Percentiles rank a stretch among this genome's conserved stretches.
Evolutionary conservation across 2,113 vertebrate genomes (phyloP).

Genomic region (Dasyprocta punctata): DNA sequence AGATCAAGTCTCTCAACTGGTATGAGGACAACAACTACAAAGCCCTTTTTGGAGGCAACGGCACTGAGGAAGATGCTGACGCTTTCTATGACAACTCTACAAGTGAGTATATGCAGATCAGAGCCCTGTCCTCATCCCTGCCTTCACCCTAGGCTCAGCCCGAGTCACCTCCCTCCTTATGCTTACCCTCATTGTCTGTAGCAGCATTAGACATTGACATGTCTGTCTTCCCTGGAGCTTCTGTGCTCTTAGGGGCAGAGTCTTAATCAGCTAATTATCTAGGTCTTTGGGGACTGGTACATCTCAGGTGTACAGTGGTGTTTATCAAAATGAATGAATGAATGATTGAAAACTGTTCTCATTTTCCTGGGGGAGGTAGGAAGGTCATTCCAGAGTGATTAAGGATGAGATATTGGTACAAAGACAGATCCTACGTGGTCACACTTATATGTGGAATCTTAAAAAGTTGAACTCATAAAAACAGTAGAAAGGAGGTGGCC

Average conservation of each 20-base stretch:
- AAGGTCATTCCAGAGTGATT: not conserved
- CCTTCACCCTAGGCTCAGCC: not conserved
- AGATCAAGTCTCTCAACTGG: constrained; percentile 99
- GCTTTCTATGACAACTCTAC: constrained; percentile 89
- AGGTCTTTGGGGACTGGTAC: not conserved
- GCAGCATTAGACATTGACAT: rapidly evolving
- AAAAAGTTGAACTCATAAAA: not conserved
- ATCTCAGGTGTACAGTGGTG: not conserved
- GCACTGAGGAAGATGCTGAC: constrained; percentile 85
- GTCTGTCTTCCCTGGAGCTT: not conserved
- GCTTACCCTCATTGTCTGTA: not conserved
- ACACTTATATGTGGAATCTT: not conserved
- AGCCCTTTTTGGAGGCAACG: constrained; percentile 92
- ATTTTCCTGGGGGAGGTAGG: not conserved
- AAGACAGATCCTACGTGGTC: not conserved
- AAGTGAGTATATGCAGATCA: constrained; percentile 82
- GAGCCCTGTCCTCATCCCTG: not conserved
- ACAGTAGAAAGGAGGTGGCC: not conserved
- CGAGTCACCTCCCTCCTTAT: rapidly evolving
- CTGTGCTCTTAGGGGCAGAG: not conserved
- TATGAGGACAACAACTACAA: constrained; percentile 99
- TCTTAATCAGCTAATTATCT: not conserved
- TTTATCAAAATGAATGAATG: not conserved
- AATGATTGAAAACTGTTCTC: not conserved
- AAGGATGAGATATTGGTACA: not conserved